phyloP scores from a whole-genome alignment of 2,888 invertebrate genomes.

The Lithophane semibrunnea region DNA sequence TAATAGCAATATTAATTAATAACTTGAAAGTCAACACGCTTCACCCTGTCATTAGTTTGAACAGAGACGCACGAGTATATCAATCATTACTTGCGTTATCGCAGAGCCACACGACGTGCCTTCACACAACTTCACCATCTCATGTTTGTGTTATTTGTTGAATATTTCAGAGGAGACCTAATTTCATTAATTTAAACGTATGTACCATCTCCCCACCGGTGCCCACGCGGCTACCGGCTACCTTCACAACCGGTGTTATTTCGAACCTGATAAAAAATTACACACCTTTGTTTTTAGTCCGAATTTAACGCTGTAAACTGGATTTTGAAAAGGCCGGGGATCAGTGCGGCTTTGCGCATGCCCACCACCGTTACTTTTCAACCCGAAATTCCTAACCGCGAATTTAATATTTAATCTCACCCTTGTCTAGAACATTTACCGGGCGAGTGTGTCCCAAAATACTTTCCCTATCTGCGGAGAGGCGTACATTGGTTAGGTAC shows the following conservation, averaged over 20 bases:
- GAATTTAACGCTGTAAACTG: conserved; percentile 82
- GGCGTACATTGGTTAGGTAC: conserved; percentile 83
- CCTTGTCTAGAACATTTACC: conserved; percentile 90
- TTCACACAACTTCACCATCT: conserved; percentile 80
- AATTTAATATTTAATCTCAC: conserved; percentile 90
- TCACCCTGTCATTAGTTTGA: conserved; percentile 89
- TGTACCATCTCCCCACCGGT: conserved; percentile 64
- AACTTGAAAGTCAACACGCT: conserved; percentile 89
- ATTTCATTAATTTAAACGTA: conserved; percentile 73
- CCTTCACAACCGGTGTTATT: conserved; percentile 72
- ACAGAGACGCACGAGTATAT: conserved; percentile 87
- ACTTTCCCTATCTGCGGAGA: conserved; percentile 78
- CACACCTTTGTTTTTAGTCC: conserved; percentile 82
- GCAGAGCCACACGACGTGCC: conserved; percentile 82
- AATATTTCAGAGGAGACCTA: conserved; percentile 70
- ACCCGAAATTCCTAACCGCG: conserved; percentile 89
- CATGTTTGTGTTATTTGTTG: conserved; percentile 79
- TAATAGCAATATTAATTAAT: conserved; percentile 89
- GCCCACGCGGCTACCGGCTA: conserved; percentile 44
- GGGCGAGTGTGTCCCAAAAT: conserved; percentile 84
- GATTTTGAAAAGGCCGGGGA: conserved; percentile 80
- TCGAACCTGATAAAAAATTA: conserved; percentile 82
- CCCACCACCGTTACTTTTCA: conserved; percentile 85
- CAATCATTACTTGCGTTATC: conserved; percentile 89
- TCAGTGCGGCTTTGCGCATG: conserved; percentile 80